Conservation (phyloP, 2,113 vertebrate species). For the Stegastes partitus region DNA sequence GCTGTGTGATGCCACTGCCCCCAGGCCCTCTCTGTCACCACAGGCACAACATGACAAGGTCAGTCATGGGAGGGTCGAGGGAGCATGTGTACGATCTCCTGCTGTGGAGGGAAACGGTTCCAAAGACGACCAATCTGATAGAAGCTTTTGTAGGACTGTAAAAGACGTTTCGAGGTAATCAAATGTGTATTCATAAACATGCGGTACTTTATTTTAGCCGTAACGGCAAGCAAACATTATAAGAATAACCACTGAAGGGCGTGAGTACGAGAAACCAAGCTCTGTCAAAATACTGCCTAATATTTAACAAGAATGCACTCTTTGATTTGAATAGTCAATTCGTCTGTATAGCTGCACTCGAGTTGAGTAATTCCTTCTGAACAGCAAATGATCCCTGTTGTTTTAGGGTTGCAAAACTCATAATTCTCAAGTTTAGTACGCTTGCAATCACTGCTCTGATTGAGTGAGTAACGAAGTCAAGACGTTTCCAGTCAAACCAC, state of each 20-base stretch:
- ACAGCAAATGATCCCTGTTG: slow-evolving; percentile 2
- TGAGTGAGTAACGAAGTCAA: neutral
- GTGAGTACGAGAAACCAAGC: neutral
- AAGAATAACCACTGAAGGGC: neutral
- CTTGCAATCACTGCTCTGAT: slow-evolving; percentile 12
- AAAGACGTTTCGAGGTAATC: neutral
- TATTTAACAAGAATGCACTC: neutral
- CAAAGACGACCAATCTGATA: neutral
- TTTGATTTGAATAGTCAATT: neutral
- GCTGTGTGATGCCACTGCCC: slow-evolving; percentile 60
- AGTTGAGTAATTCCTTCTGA: slow-evolving; percentile 9
- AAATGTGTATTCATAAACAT: neutral
- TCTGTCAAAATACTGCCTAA: neutral
- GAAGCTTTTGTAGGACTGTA: neutral
- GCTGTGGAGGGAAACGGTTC: neutral
- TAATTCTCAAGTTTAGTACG: slow-evolving; percentile 6
- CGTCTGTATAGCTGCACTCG: neutral
- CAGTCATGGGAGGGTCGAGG: slow-evolving; percentile 8
- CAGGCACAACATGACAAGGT: slow-evolving; percentile 49
- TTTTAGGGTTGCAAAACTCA: slow-evolving; percentile 14
- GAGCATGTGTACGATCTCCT: slow-evolving; percentile 8
- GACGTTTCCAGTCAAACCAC: slow-evolving; percentile 14
- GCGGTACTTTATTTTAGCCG: neutral
- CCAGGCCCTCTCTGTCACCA: slow-evolving; percentile 58
- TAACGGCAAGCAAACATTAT: neutral